These are phyloP conservation scores for Adelges cooleyi DNA, from an alignment of 1,140 invertebrate genomes.

Conservation along the genomic window DNA sequence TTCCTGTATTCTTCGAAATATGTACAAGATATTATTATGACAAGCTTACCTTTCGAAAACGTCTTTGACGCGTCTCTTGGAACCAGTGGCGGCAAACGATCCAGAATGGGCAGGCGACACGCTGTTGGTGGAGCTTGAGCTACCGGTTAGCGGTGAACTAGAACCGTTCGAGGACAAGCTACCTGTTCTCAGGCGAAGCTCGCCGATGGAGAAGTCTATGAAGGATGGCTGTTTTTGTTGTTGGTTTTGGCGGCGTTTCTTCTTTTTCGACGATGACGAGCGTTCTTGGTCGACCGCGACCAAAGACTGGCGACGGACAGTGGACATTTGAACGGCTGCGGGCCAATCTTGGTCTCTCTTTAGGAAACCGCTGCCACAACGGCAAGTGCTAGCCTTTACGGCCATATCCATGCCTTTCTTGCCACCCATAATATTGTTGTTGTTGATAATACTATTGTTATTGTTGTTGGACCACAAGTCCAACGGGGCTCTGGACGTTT, in stretches of 20 bases:
- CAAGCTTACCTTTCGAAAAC: constrained; percentile 70
- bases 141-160: constrained; percentile 49
- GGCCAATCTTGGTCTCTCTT: constrained; percentile 90
- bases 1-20: too few relatives aligned
- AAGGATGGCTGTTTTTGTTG: constrained; percentile 50
- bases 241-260: constrained; percentile 57
- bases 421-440: constrained; percentile 73
- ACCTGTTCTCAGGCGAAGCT: constrained; percentile 41
- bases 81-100: constrained; percentile 44
- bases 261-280: constrained; percentile 49
- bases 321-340: constrained; percentile 45
- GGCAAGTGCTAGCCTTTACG: constrained; percentile 76
- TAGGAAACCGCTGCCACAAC: constrained; percentile 78
- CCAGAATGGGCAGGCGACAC: constrained; percentile 55
- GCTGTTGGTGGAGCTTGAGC: constrained; percentile 45
- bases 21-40: too few relatives aligned
- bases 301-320: constrained; percentile 40
- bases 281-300: constrained; percentile 39
- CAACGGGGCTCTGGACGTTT: constrained; percentile 77
- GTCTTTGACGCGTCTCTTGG: constrained; percentile 46
- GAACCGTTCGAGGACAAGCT: constrained; percentile 48
- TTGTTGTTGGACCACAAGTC: constrained; percentile 96
- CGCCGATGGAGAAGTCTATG: constrained; percentile 40
- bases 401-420: constrained; percentile 94
- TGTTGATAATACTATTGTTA: constrained; percentile 80